Base-by-base conservation (phyloP, 2,888 invertebrate genomes). In the Eristalis intricaria region DNA sequence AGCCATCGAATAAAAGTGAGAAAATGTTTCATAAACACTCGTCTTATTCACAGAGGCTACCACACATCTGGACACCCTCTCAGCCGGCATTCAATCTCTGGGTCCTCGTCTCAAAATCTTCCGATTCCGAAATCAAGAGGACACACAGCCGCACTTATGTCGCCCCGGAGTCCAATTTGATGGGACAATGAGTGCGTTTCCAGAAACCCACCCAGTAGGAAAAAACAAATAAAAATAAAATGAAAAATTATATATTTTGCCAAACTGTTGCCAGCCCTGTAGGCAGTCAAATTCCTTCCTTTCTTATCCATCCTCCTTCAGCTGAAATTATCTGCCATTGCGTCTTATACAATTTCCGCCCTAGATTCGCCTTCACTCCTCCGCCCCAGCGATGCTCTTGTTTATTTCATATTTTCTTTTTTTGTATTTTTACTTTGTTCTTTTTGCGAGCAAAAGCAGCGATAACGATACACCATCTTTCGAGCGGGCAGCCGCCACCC, bases 281-380 rank as follows among this genome's bases (percentile, higher is more conserved):
- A 50, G 50, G 19, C 50, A 19, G 50, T 50, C 50, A 19, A 50
- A 50, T 50, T 50, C 50, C 50, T 60, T 60, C 26, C 26, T 26
- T 32, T 8, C 23, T 38, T 26, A 61, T 68, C 23, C 29, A 66
- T 56, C 69, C 61, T 73, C 35, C 61, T 35, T 60, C 10, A 35
- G 50, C 75, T 70, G 50, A 80, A 84, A 84, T 84, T 79, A 84
- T 84, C 84, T 75, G 40, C 63, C 66, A 63, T 70, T 75, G 80
- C 75, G 13, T 65, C 80, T 65, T 65, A 68, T 73, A 84, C 70
- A 70, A 84, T 80, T 80, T 84, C 80, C 84, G 84, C 70, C 84
- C 84, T 58, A 84, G 84, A 84, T 80, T 71, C 38, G 22, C 15
- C 56, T 2, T 8, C 50, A 19, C 50, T 43, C 19, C 19, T 35